Conservation (phyloP, 1,140 invertebrate genomes). For the Procambarus virginalis region DNA sequence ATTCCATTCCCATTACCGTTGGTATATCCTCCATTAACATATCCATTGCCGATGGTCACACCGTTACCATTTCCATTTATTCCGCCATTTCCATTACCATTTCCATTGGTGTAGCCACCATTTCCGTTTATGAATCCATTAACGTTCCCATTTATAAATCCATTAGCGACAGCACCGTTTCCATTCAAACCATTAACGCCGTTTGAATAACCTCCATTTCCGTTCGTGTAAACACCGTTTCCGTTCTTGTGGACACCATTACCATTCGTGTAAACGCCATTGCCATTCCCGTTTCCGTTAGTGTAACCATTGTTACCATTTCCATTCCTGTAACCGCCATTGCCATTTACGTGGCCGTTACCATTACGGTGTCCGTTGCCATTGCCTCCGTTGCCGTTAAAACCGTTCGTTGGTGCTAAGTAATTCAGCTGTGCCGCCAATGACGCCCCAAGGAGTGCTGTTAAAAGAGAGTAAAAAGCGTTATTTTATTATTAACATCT, state of each 20-base stretch:
- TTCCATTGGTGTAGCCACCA: not conserved
- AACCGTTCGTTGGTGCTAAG: slow-evolving; percentile 21
- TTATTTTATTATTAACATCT: not conserved
- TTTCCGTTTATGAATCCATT: slow-evolving; percentile 2
- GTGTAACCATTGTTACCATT: slow-evolving; percentile 5
- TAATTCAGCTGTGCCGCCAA: slow-evolving; percentile 25
- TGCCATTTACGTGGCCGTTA: not conserved
- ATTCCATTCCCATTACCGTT: slow-evolving; percentile 7
- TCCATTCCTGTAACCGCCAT: not conserved
- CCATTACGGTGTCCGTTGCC: slow-evolving; percentile 14
- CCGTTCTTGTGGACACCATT: not conserved
- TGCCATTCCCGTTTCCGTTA: slow-evolving; percentile 35
- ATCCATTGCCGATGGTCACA: not conserved
- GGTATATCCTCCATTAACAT: not conserved
- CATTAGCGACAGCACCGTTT: not conserved
- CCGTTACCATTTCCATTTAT: slow-evolving; percentile 26
- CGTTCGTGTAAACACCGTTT: not conserved
- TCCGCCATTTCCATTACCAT: slow-evolving; percentile 7
- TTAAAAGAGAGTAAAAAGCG: not conserved
- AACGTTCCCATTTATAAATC: slow-evolving; percentile 3
- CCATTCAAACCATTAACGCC: slow-evolving; percentile 2
- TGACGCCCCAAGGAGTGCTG: slow-evolving; percentile 4
- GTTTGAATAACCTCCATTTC: not conserved
- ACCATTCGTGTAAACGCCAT: not conserved
- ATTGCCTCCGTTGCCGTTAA: slow-evolving; percentile 26